Percentiles rank a stretch among this genome's conserved stretches.
These are phyloP conservation scores for Furcifer pardalis DNA, from an alignment of 2,797 vertebrate genomes.

Conservation along the genomic window DNA sequence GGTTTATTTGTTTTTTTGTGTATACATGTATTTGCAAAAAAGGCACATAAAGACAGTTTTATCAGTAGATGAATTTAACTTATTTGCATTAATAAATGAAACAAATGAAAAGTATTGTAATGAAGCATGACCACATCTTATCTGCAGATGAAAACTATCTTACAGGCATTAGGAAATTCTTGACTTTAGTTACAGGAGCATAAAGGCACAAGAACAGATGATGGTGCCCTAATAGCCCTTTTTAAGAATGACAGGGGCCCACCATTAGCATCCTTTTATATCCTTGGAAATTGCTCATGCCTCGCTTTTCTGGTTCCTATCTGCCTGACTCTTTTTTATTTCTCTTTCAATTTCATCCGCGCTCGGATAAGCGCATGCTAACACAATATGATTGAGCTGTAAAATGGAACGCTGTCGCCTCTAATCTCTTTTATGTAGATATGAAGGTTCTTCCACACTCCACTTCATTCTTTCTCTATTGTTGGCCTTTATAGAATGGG, in stretches of 20 bases:
- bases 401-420: slow-evolving; percentile 89
- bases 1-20: slow-evolving; percentile 6
- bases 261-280: slow-evolving; percentile 93
- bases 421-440: slow-evolving; percentile 98
- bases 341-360: slow-evolving; percentile 94
- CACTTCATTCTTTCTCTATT: slow-evolving; percentile 81
- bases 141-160: slow-evolving; percentile 77
- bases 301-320: slow-evolving; percentile 88
- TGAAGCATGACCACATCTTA: slow-evolving; percentile 86
- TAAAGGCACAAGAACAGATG: slow-evolving; percentile 86
- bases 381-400: slow-evolving; percentile 94
- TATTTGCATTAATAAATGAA: slow-evolving; percentile 83
- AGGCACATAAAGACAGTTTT: too few relatives aligned
- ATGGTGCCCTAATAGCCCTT: slow-evolving; percentile 88
- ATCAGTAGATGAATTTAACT: slow-evolving; percentile 87
- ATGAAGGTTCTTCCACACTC: slow-evolving; percentile 84
- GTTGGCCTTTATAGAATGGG: slow-evolving; percentile 76
- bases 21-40: too few relatives aligned
- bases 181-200: slow-evolving; percentile 88
- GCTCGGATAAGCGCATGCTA: slow-evolving; percentile 88
- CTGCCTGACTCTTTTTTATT: slow-evolving; percentile 90
- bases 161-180: slow-evolving; percentile 89
- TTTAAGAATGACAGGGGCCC: slow-evolving; percentile 92
- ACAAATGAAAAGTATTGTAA: slow-evolving; percentile 88
- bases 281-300: slow-evolving; percentile 92